Evolutionary conservation across 2,888 invertebrate genomes (phyloP), one percentile per base, ranked within the genome.

Genomic region (Cephus sareptanus): DNA sequence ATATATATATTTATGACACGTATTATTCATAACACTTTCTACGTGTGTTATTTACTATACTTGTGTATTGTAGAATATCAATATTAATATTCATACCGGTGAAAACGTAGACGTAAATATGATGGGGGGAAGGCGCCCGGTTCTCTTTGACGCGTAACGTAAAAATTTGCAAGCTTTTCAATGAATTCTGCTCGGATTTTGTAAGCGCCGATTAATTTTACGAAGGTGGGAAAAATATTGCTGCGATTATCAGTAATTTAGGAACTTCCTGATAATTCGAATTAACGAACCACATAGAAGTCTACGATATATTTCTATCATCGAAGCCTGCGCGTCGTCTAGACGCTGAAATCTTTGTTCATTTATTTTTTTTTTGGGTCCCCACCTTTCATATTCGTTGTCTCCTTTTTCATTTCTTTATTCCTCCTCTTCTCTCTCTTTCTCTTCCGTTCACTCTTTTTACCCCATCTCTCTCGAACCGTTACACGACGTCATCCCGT

Each of bases 401-500:
- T 56, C 56, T 56, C 23, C 40, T 34, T 33, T 35, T 40, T 68
- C 31, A 33, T 13, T 37, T 73, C 56, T 33, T 34, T 73, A 56
- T 40, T 33, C 13, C 23, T 33, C 1, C 13, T 56, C 30, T n/a
- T 34, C 74, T 74, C 74, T 13, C 13, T 35, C 74, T 33, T 12
- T n/a, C 12, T 76, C 73, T 74, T 69, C 77, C 77, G 69, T 75
- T 76, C 34, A 74, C 74, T 79, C 77, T 74, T 75, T 75, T 74
- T 76, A 77, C 74, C 56, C 74, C 75, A 73, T 80, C 80, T 74
- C 76, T 79, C 79, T 71, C 80, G 79, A 82, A 87, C 87, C 87
- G 87, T 87, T 88, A 87, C 78, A 73, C 79, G 81, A 84, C 83
- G 85, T 85, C 85, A 85, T 85, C 83, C 82, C 85, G 83, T 87